Percentiles rank a stretch among this genome's conserved stretches.
Evolutionary conservation across 2,888 invertebrate genomes (phyloP).

Genomic region (Melangyna quadrimaculata): DNA sequence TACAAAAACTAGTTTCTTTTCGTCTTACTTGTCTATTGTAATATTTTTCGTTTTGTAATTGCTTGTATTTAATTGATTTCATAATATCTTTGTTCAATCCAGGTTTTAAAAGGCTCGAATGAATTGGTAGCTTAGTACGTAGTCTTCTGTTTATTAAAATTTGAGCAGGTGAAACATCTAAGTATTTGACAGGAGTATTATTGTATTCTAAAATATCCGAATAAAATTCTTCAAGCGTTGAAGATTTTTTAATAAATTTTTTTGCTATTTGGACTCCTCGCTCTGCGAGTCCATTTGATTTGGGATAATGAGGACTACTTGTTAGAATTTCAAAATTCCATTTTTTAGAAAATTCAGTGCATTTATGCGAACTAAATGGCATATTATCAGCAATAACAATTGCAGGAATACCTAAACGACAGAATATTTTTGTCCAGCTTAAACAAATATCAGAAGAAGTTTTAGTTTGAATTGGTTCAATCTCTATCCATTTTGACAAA

Average conservation of each 20-base stretch:
- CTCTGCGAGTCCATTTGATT: background rate
- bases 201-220: conserved; percentile 8
- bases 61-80: conserved; percentile 1
- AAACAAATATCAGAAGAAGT: conserved; percentile 2
- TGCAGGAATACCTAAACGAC: conserved; percentile 13
- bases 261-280: conserved; percentile 12
- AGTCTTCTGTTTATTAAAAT: conserved; percentile 17
- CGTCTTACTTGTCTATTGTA: background rate
- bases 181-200: conserved; percentile 13
- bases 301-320: too few relatives aligned
- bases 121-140: conserved; percentile 7
- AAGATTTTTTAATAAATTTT: conserved; percentile 13
- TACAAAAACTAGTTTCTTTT: background rate
- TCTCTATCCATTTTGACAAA: conserved; percentile 12
- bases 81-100: background rate
- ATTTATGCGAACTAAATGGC: conserved; percentile 4
- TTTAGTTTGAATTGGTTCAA: background rate
- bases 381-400: conserved; percentile 28
- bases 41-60: conserved; percentile 13
- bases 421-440: conserved; percentile 2
- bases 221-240: background rate
- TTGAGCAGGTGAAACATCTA: conserved; percentile 6
- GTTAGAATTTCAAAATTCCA: background rate
- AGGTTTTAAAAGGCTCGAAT: conserved; percentile 3
- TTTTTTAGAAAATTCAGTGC: conserved; percentile 2